Conservation (phyloP, 2,113 vertebrate species). For the Erinaceus europaeus region DNA sequence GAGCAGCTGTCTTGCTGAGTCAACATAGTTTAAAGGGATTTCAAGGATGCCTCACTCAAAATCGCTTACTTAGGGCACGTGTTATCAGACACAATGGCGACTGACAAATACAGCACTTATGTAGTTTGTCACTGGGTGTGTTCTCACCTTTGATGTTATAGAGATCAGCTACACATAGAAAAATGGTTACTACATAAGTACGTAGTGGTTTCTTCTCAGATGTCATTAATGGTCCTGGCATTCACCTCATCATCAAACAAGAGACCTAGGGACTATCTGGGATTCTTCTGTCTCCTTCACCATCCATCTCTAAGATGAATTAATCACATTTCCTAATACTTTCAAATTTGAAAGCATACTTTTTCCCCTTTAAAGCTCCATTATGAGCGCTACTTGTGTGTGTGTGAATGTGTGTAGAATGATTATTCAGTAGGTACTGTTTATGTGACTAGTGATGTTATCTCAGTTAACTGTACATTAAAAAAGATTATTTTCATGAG, state of each 20-base stretch:
- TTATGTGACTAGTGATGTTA: neutral
- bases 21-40: too few species aligned
- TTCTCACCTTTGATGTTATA: neutral
- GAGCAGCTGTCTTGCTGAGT: neutral
- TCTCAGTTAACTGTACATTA: slow-evolving; percentile 12
- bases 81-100: neutral
- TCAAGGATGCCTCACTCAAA: too few species aligned
- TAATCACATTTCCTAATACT: neutral
- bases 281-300: neutral
- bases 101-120: neutral
- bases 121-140: neutral
- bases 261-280: neutral
- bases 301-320: neutral
- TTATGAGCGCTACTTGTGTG: too few species aligned
- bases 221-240: neutral
- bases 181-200: neutral
- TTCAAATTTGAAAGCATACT: neutral
- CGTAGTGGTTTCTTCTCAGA: neutral
- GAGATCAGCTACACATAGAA: neutral
- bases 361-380: slow-evolving; percentile 11
- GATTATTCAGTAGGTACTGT: slow-evolving; percentile 21
- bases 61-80: too few species aligned
- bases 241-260: neutral
- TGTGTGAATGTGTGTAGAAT: too few species aligned
- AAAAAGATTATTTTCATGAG: too few species aligned